These are phyloP conservation scores for Pogonomyrmex barbatus DNA, from an alignment of 1,140 invertebrate species.

Conservation along the genomic window DNA sequence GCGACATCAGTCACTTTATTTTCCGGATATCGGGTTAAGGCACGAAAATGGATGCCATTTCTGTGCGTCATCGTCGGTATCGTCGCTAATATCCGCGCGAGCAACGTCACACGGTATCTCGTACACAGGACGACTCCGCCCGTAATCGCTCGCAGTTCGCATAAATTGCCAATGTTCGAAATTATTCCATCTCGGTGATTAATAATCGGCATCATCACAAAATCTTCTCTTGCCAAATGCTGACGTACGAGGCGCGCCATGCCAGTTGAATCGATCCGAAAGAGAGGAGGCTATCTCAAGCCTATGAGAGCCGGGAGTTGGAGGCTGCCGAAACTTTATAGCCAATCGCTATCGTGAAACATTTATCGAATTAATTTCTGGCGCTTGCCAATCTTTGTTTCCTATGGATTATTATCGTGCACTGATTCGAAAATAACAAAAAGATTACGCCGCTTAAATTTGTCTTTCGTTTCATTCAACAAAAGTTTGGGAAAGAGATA, in stretches of 20 bases:
- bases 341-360: background rate
- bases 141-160: background rate
- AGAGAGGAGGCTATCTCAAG: background rate
- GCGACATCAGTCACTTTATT: conserved; percentile 9
- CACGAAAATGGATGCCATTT: conserved; percentile 7
- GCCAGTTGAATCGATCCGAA: conserved; percentile 11
- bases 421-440: background rate
- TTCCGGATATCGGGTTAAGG: conserved; percentile 6
- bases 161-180: conserved; percentile 19
- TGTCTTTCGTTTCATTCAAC: background rate
- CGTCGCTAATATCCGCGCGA: conserved; percentile 6
- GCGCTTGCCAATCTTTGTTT: conserved; percentile 5
- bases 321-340: conserved; percentile 30
- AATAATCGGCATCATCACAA: conserved; percentile 24
- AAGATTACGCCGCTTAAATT: background rate
- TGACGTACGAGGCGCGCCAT: conserved; percentile 21
- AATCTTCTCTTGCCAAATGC: conserved; percentile 14
- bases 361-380: conserved; percentile 22
- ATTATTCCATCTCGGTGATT: conserved; percentile 18
- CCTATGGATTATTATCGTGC: conserved; percentile 1
- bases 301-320: background rate
- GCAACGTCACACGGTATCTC: background rate
- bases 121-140: background rate
- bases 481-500: background rate
- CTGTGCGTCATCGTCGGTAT: conserved; percentile 13